Conservation (phyloP, 2,113 vertebrate genomes). For the Zapornia atra region DNA sequence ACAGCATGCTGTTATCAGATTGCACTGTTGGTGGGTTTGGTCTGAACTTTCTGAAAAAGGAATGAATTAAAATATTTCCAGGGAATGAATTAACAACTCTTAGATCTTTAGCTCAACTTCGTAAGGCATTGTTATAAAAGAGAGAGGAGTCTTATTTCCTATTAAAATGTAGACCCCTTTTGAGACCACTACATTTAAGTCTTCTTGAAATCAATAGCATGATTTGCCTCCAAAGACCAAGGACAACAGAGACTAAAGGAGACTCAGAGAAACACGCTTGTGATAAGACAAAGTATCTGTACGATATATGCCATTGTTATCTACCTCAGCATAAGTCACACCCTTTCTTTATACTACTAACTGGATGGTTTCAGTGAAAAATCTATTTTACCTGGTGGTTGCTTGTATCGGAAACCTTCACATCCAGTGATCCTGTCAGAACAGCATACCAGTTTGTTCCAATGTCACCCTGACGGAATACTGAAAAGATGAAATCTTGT, state of each 20-base stretch:
- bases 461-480: slow-evolving; percentile 97
- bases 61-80: not conserved
- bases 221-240: not conserved
- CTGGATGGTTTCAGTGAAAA: not conserved
- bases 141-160: not conserved
- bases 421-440: slow-evolving; percentile 93
- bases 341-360: not conserved
- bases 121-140: not conserved
- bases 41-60: not conserved
- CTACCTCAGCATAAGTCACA: not conserved
- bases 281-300: not conserved
- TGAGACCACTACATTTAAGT: not conserved
- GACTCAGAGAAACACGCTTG: not conserved
- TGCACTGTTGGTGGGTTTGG: not conserved
- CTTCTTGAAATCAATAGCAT: not conserved
- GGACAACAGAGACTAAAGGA: not conserved
- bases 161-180: not conserved
- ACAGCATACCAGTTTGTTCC: slow-evolving; percentile 98
- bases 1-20: not conserved
- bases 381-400: slow-evolving; percentile 86
- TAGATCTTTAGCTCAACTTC: not conserved
- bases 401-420: slow-evolving; percentile 95
- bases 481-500: slow-evolving; percentile 72
- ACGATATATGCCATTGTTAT: not conserved
- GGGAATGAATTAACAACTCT: not conserved